Evolutionary conservation across 2,113 vertebrate genomes (phyloP).

Genomic region (Parus major): DNA sequence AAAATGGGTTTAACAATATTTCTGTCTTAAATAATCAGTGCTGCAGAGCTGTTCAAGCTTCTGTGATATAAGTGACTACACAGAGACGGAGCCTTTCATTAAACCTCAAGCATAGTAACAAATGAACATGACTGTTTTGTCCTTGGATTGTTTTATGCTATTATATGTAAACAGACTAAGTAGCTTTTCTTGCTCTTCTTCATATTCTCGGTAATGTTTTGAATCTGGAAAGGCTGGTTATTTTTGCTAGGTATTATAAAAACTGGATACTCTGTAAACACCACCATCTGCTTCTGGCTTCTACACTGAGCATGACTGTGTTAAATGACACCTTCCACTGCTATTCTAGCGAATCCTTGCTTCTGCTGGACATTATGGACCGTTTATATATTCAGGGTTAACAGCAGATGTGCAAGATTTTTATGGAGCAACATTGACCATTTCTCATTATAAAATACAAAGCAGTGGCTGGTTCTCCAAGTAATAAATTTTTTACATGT

Average conservation of each 20-base stretch:
- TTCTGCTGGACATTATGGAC: not conserved
- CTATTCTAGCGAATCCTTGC: not conserved
- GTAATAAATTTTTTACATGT: not conserved
- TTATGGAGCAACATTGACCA: not conserved
- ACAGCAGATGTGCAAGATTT: not conserved
- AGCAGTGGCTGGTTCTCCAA: not conserved
- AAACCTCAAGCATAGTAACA: constrained; percentile 2
- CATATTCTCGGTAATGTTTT: not conserved
- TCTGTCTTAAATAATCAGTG: constrained; percentile 6
- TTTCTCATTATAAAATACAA: constrained; percentile 11
- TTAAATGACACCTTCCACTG: not conserved
- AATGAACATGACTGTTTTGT: not conserved
- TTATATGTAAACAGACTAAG: constrained; percentile 10
- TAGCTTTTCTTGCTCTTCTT: constrained; percentile 11
- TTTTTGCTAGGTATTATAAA: not conserved
- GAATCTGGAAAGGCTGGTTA: not conserved
- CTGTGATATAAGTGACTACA: not conserved
- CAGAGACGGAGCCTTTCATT: not conserved
- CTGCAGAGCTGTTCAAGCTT: not conserved
- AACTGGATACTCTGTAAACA: not conserved
- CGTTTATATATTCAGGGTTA: not conserved
- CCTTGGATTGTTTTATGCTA: constrained; percentile 1
- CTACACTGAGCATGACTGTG: not conserved
- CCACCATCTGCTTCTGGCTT: not conserved
- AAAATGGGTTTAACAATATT: constrained; percentile 18